phyloP scores from a whole-genome alignment of 92 coral and sea anemone genomes.

The Blastomussa wellsi region DNA sequence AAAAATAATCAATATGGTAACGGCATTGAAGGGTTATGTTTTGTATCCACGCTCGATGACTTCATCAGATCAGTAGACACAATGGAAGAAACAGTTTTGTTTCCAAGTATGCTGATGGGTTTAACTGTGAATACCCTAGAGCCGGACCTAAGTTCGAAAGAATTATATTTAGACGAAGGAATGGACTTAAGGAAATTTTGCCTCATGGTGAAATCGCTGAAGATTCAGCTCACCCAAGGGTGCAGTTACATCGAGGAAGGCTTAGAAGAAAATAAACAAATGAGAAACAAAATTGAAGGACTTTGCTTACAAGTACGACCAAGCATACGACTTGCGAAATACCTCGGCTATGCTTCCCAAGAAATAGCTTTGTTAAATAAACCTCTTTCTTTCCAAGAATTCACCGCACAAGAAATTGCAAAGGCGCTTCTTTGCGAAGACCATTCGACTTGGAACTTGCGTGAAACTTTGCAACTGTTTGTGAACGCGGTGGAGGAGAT shows the following conservation, averaged over 20 bases:
- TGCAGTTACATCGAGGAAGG: conserved; percentile 20
- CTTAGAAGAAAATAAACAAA: conserved; percentile 7
- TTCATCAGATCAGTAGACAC: conserved; percentile 9
- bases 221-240: conserved; percentile 14
- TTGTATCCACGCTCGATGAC: conserved; percentile 20
- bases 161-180: conserved; percentile 17
- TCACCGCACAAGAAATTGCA: neutral
- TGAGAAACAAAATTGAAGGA: conserved; percentile 1
- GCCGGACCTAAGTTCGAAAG: neutral
- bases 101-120: conserved; percentile 36
- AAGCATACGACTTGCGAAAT: conserved; percentile 11
- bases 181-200: conserved; percentile 31
- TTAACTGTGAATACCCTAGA: conserved; percentile 1
- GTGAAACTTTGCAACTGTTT: conserved; percentile 10
- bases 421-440: conserved; percentile 20
- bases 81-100: conserved; percentile 26
- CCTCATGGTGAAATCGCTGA: conserved; percentile 8
- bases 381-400: conserved; percentile 29
- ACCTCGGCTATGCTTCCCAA: conserved; percentile 32
- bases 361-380: conserved; percentile 16
- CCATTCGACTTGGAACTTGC: conserved; percentile 21
- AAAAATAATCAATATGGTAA: neutral
- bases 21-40: conserved; percentile 4
- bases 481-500: conserved; percentile 19
- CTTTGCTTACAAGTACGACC: conserved; percentile 23